These are phyloP conservation scores for Olivierus martensii DNA, from an alignment of 1,140 invertebrate species.

Conservation along the genomic window DNA sequence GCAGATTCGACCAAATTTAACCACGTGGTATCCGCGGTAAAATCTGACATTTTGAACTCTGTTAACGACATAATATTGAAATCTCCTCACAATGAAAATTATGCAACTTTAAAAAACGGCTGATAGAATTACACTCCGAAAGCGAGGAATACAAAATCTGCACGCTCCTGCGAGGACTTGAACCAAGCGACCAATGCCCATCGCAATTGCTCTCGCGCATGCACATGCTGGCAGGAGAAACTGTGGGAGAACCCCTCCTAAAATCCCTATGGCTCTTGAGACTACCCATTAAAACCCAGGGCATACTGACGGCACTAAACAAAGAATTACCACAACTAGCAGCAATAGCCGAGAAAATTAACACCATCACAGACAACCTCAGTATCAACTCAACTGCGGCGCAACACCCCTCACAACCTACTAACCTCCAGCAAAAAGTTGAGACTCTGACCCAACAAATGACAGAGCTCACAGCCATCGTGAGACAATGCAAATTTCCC, in stretches of 20 bases:
- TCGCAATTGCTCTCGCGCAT: not conserved
- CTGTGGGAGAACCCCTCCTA: not conserved
- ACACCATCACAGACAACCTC: too few species aligned
- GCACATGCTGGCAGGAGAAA: not conserved
- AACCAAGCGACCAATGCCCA: not conserved
- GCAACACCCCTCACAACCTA: too few species aligned
- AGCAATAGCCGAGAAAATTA: not conserved
- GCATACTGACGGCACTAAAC: not conserved
- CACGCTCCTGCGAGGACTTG: not conserved
- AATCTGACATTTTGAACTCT: not conserved
- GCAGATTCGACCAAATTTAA: constrained; percentile 19
- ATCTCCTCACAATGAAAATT: not conserved
- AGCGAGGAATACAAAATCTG: not conserved
- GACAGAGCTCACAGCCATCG: too few species aligned
- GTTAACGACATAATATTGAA: not conserved
- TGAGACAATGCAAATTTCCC: too few species aligned
- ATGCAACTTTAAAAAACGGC: not conserved
- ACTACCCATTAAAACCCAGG: not conserved
- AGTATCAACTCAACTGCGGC: too few species aligned
- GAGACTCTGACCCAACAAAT: too few species aligned
- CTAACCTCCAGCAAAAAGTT: too few species aligned
- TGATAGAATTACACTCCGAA: not conserved
- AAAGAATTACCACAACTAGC: not conserved
- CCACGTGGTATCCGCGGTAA: constrained; percentile 3
- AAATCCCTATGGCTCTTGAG: not conserved